These are phyloP conservation scores for Argyrosomus japonicus DNA, from an alignment of 2,113 vertebrate species.

Conservation along the genomic window DNA sequence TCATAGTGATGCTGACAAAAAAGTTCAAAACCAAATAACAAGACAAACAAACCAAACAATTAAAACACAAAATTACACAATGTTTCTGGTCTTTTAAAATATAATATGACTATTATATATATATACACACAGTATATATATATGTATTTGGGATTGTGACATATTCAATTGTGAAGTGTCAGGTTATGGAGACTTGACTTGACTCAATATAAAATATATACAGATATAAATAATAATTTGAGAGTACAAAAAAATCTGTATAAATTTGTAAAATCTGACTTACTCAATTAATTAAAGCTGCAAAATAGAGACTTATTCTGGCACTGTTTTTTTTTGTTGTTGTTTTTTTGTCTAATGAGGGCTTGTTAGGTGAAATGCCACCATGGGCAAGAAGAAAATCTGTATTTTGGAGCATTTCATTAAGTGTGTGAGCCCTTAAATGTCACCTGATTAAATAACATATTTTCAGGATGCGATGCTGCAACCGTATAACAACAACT, in stretches of 20 bases:
- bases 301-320: not conserved
- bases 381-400: not conserved
- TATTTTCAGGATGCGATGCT: not conserved
- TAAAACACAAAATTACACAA: not conserved
- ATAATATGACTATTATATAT: too few relatives aligned
- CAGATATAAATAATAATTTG: not conserved
- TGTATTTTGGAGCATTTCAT: not conserved
- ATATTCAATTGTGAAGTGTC: not conserved
- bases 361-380: constrained; percentile 4
- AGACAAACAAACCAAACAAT: not conserved
- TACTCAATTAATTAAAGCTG: not conserved
- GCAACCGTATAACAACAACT: not conserved
- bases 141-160: not conserved
- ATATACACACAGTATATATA: too few relatives aligned
- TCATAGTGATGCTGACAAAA: not conserved
- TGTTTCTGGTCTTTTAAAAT: not conserved
- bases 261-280: constrained; percentile 4
- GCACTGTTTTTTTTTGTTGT: not conserved
- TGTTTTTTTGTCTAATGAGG: not conserved
- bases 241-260: not conserved
- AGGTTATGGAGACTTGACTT: not conserved
- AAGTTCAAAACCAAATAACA: not conserved
- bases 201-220: not conserved
- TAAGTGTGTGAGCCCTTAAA: not conserved
- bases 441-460: not conserved